Percentiles rank a stretch among this genome's conserved stretches.
These are phyloP conservation scores for Crax fasciolata DNA, from an alignment of 2,797 vertebrate genomes.

Conservation along the genomic window DNA sequence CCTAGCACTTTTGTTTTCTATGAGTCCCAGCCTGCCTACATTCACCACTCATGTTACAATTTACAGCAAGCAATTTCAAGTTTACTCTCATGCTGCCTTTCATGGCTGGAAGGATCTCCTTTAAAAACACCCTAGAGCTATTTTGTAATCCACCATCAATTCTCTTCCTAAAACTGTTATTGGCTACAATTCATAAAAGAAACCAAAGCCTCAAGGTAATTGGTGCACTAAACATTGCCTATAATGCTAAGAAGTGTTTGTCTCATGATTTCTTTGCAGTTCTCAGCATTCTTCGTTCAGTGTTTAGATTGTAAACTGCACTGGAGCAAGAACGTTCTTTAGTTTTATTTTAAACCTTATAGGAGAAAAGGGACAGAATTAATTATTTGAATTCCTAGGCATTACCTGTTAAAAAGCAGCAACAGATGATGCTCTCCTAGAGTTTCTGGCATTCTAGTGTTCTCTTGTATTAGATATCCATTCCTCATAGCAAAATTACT, in stretches of 20 bases:
- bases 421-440: background rate
- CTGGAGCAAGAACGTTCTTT: background rate
- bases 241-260: background rate
- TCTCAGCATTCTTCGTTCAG: background rate
- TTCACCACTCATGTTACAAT: conserved; percentile 25
- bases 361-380: background rate
- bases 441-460: background rate
- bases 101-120: conserved; percentile 35
- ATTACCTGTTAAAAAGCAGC: background rate
- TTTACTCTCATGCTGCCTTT: background rate
- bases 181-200: conserved; percentile 51
- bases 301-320: background rate
- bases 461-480: accelerated
- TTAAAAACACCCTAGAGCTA: conserved; percentile 45
- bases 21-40: background rate
- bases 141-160: conserved; percentile 28
- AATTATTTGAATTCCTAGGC: background rate
- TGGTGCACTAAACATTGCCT: background rate
- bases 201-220: background rate
- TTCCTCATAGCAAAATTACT: background rate
- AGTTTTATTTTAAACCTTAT: background rate
- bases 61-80: conserved; percentile 39
- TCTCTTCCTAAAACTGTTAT: conserved; percentile 49
- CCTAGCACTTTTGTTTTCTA: background rate
- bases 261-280: background rate